Conservation (phyloP, 2,113 vertebrate genomes). For the Neomonachus schauinslandi region DNA sequence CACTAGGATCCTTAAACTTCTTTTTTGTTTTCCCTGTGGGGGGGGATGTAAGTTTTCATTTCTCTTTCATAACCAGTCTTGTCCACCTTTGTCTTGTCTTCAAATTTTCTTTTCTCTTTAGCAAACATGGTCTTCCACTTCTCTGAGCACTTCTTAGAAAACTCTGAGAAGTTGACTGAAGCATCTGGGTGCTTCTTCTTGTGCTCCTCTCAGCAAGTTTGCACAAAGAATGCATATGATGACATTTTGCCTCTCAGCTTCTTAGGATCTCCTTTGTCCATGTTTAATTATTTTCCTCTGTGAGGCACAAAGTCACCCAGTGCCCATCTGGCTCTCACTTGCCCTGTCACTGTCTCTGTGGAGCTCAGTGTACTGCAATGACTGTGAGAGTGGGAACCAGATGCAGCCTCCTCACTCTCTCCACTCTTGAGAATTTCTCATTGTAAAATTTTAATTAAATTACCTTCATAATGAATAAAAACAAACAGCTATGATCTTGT, state of each 20-base stretch:
- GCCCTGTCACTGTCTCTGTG: background rate
- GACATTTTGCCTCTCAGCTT: background rate
- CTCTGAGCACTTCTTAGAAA: background rate
- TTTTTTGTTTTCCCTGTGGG: background rate
- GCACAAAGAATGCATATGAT: background rate
- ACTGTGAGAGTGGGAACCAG: background rate
- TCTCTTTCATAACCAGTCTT: background rate
- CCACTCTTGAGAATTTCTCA: background rate
- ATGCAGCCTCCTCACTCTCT: background rate
- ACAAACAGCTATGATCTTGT: background rate
- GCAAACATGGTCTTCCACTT: background rate
- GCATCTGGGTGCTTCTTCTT: background rate
- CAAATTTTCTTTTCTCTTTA: background rate
- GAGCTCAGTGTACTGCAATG: background rate
- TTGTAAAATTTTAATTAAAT: background rate
- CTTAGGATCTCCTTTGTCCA: background rate
- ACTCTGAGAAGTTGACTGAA: background rate
- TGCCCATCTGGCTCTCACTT: background rate
- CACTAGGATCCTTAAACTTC: background rate
- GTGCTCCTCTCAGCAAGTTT: background rate
- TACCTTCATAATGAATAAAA: background rate
- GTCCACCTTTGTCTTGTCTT: background rate
- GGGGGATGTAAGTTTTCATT: background rate
- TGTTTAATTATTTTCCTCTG: background rate
- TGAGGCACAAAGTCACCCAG: background rate